Base-by-base conservation (phyloP, 2,113 vertebrate genomes). In the Chunga burmeisteri region DNA sequence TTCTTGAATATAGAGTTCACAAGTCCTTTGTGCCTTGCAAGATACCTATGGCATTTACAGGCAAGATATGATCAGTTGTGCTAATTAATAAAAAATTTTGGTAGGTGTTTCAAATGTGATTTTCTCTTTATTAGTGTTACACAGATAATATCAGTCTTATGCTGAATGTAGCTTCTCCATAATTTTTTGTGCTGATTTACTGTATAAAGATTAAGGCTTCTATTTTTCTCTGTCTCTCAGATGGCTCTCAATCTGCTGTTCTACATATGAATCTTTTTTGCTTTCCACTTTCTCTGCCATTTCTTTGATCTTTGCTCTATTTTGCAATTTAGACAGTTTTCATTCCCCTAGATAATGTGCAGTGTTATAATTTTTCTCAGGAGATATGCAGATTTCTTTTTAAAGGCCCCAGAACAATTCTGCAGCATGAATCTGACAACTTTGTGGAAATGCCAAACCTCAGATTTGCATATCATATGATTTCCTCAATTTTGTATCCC, bases 281-380 rank as follows among this genome's bases (percentile, higher is more conserved):
- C 20, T 80, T 16, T 96, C 27, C 9, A 7, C 86, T 89, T 91
- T 71, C 32, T 81, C 55, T 83, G 29, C 50, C 11, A 11, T 42
- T 93, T 70, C 78, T 92, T 96, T 96, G 92, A 90, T 93, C 83
- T 89, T 78, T 81, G 52, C 42, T 93, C 27, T 85, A 3, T 80
- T 97, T 95, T 96, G 58, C 32, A 63, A 63, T 88, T 86, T 59
- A 53, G 23, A 15, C 90, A 67, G 20, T 59, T 92, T 91, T 86
- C 21, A 65, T 90, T 94, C 66, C 81, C 67, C 73, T 66, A 27
- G 72, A 82, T 86, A 82, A 44, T 16, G 9, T 83, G 15, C n/a
- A 59, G 5, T 47, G 23, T 74, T 80, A 38, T 22, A 0, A 4
- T 42, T 88, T 95, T 71, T 47, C 83, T 81, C 86, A 10, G 46